Evolutionary conservation across 1,140 invertebrate genomes (phyloP).

Genomic region (Bombus impatiens): DNA sequence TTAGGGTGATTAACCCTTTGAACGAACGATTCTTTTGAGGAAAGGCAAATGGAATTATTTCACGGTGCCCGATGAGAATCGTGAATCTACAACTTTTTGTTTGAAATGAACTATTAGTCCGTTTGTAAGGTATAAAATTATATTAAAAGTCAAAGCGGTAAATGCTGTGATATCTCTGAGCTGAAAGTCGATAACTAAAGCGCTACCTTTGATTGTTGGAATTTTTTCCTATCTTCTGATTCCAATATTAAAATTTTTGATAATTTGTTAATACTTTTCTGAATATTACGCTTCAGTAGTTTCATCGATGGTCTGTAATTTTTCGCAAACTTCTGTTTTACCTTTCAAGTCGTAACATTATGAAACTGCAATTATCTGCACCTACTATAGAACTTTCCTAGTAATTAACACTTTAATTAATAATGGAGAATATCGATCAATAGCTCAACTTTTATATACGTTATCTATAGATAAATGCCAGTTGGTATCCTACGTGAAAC

Average conservation of each 20-base stretch:
- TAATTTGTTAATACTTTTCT: neutral
- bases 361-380: no score
- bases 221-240: neutral
- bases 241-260: neutral
- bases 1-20: neutral
- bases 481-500: no score
- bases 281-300: no score
- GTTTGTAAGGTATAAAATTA: neutral
- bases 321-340: neutral
- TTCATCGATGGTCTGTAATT: neutral
- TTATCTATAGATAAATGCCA: no score
- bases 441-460: no score
- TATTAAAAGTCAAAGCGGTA: neutral
- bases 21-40: neutral
- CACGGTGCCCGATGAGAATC: neutral
- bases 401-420: no score
- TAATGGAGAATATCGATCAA: no score
- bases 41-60: neutral
- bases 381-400: no score
- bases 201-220: neutral
- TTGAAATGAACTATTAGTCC: neutral
- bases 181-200: neutral
- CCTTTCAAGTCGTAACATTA: no score
- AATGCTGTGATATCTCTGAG: neutral
- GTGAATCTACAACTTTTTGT: neutral